Base-by-base conservation (phyloP, 2,888 invertebrate species). In the Tiliacea citrago region DNA sequence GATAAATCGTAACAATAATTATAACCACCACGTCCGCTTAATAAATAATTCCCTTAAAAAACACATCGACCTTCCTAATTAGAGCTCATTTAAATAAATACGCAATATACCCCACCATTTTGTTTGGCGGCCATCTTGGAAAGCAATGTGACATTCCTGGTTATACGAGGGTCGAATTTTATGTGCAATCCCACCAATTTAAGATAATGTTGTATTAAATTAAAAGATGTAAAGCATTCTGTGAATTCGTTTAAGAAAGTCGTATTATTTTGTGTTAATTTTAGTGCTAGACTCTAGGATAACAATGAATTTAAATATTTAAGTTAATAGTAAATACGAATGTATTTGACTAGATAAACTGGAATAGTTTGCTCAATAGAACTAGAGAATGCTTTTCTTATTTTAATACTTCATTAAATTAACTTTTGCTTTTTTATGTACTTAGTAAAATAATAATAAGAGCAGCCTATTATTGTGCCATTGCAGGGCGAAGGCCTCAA, bases 51-150 rank as follows among this genome's bases (percentile, higher is more conserved):
- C 77, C 67, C 72, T 61, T 71, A 77, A 84, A 83, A 87, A 88
- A 89, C 84, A 88, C 88, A 89, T 88, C 83, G 83, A 70, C 80
- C 86, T 67, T 83, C 86, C 87, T 92, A 92, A 92, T 92, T 92
- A 90, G 85, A 76, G 49, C 77, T 84, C 88, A 92, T 92, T 92
- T 91, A 90, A 92, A 92, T 91, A 92, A 91, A 92, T 90, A 92
- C 88, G 88, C 90, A 89, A 89, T 91, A 88, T 90, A 85, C 82
- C 76, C 84, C 82, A 79, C 86, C 82, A 83, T 88, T 90, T 89
- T 88, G 84, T 86, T 75, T 77, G 73, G 78, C 86, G 53, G 81
- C 88, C 86, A 86, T 89, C 88, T 89, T 85, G 74, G 75, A 82
- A 62, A 66, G 73, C 70, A 75, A 51, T 81, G 75, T 75, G 76